Conservation (phyloP, 2,797 vertebrate species). For the Helarctos malayanus region DNA sequence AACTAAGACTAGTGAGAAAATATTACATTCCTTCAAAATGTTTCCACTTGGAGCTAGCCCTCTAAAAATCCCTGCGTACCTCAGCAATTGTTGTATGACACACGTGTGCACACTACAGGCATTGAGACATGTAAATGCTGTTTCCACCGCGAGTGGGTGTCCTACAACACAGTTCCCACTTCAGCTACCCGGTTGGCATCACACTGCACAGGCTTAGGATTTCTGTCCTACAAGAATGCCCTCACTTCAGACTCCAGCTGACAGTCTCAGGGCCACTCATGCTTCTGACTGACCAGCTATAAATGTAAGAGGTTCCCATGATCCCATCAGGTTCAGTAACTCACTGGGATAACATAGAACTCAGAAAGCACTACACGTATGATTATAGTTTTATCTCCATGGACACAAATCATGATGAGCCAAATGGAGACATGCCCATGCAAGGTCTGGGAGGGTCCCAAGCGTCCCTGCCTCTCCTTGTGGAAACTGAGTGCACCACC, state of each 20-base stretch:
- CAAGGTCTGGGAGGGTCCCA: background rate
- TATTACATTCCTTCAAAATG: background rate
- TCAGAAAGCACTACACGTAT: background rate
- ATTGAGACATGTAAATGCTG: fast-evolving
- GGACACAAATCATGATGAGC: background rate
- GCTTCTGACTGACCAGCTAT: background rate
- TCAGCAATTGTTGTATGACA: background rate
- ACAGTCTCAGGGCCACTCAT: background rate
- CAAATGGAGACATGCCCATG: background rate
- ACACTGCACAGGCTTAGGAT: background rate
- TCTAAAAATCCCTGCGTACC: background rate
- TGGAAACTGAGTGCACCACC: background rate
- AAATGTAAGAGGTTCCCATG: background rate
- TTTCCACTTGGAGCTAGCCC: background rate
- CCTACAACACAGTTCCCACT: background rate
- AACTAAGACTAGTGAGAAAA: slow-evolving; percentile 13
- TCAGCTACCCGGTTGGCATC: background rate
- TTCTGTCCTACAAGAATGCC: background rate
- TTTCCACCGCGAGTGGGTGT: background rate
- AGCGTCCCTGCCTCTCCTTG: fast-evolving
- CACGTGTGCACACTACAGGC: fast-evolving
- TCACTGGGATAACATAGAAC: background rate
- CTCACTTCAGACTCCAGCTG: background rate
- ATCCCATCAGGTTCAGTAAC: background rate
- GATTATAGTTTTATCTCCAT: background rate